These are phyloP conservation scores for Drosophila subpulchrella DNA, from an alignment of 1,140 invertebrate species.

Conservation along the genomic window DNA sequence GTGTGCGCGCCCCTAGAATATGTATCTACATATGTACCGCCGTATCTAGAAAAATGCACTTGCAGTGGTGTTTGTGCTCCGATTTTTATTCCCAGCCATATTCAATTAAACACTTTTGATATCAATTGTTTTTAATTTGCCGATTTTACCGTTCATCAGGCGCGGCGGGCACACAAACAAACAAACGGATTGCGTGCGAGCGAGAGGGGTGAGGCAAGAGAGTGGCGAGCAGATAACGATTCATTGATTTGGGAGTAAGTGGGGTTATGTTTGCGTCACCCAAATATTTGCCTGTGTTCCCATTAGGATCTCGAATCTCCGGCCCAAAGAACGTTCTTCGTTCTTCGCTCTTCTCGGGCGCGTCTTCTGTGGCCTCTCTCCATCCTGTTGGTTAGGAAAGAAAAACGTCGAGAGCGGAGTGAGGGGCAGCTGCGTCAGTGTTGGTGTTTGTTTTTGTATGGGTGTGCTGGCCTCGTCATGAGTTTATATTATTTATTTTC, in stretches of 20 bases:
- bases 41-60: slow-evolving; percentile 47
- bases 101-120: slow-evolving; percentile 71
- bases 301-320: slow-evolving; percentile 28
- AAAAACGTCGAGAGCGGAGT: slow-evolving; percentile 4
- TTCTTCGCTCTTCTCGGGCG: slow-evolving; percentile 27
- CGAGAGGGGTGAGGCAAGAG: slow-evolving; percentile 3
- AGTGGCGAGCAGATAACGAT: slow-evolving; percentile 29
- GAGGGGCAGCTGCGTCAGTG: slow-evolving; percentile 5
- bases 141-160: slow-evolving; percentile 48
- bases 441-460: slow-evolving; percentile 17
- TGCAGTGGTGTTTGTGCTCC: slow-evolving; percentile 45
- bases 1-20: slow-evolving; percentile 66
- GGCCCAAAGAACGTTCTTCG: slow-evolving; percentile 25
- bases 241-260: slow-evolving; percentile 62
- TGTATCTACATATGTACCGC: slow-evolving; percentile 65
- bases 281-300: slow-evolving; percentile 64
- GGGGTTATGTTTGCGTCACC: slow-evolving; percentile 81
- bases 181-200: slow-evolving; percentile 15
- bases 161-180: slow-evolving; percentile 30
- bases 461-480: slow-evolving; percentile 42
- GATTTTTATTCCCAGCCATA: slow-evolving; percentile 31
- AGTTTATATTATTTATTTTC: slow-evolving; percentile 39
- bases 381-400: neutral
- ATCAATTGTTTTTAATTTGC: slow-evolving; percentile 78
- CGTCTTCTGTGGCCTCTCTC: neutral